Evolutionary conservation across 2,113 vertebrate genomes (phyloP).

Genomic region (Narcine bancroftii): DNA sequence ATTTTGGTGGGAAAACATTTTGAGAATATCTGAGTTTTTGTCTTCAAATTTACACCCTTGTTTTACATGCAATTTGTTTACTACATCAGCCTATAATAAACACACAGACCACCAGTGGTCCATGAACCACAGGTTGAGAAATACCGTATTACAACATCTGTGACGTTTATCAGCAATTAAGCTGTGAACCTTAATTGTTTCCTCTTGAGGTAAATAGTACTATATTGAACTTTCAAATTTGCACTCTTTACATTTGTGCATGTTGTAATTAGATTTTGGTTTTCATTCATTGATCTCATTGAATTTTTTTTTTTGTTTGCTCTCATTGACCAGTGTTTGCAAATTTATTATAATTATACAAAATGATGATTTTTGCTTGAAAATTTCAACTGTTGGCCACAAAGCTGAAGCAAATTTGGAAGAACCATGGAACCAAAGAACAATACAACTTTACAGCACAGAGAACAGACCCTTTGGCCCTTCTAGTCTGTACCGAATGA

Average conservation of each 20-base stretch:
- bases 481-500: too few relatives aligned
- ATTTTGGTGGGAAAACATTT: too few relatives aligned
- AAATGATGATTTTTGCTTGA: neutral
- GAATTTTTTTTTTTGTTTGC: neutral
- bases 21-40: too few relatives aligned
- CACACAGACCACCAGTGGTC: too few relatives aligned
- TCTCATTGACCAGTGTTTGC: neutral
- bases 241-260: neutral
- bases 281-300: neutral
- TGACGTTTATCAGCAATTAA: neutral
- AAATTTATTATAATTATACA: neutral
- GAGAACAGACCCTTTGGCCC: too few relatives aligned
- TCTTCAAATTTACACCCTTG: too few relatives aligned
- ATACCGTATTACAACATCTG: neutral
- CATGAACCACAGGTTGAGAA: too few relatives aligned
- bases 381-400: neutral
- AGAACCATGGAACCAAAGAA: too few relatives aligned
- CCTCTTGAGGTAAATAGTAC: neutral
- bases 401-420: neutral
- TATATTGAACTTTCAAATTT: neutral
- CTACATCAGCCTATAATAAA: too few relatives aligned
- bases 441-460: too few relatives aligned
- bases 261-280: neutral
- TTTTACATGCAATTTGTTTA: too few relatives aligned
- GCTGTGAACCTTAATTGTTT: neutral